These are phyloP conservation scores for Tenebrio molitor DNA, from an alignment of 1,140 invertebrate genomes.

Conservation along the genomic window DNA sequence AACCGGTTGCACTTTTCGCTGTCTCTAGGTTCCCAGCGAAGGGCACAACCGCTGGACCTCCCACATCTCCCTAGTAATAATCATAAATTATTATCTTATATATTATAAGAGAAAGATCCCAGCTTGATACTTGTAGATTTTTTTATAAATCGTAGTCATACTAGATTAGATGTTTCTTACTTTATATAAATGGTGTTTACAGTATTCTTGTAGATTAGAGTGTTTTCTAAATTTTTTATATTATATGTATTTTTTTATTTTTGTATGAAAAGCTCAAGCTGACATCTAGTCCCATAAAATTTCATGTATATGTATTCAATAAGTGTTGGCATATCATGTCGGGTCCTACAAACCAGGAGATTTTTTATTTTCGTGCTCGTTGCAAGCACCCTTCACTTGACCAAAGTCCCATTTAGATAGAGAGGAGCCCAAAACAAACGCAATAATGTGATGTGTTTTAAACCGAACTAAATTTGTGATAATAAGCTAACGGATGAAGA, in stretches of 20 bases:
- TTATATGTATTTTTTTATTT: constrained; percentile 68
- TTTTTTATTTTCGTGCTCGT: constrained; percentile 21
- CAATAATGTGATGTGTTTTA: constrained; percentile 51
- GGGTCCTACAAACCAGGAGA: constrained; percentile 52
- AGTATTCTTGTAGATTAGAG: constrained; percentile 66
- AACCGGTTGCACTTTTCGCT: constrained; percentile 29
- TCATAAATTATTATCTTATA: constrained; percentile 53
- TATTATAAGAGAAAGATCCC: constrained; percentile 59
- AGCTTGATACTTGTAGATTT: constrained; percentile 61
- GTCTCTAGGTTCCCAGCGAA: constrained; percentile 1
- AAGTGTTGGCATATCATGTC: constrained; percentile 64
- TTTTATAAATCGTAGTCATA: constrained; percentile 62
- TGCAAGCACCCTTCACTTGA: constrained; percentile 20
- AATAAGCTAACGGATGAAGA: constrained; percentile 25
- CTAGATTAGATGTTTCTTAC: constrained; percentile 65
- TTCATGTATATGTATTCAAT: constrained; percentile 56
- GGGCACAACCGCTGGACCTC: constrained; percentile 10
- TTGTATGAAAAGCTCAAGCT: constrained; percentile 67
- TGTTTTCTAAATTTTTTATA: constrained; percentile 68
- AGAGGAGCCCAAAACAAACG: constrained; percentile 38
- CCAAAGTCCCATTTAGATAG: background rate
- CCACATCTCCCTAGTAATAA: constrained; percentile 6
- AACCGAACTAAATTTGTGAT: constrained; percentile 49
- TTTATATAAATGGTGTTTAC: constrained; percentile 66
- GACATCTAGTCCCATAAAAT: constrained; percentile 66